Evolutionary conservation across 2,888 invertebrate species (phyloP), one percentile per base, ranked within the genome.

Genomic region (Fragum whitleyi): DNA sequence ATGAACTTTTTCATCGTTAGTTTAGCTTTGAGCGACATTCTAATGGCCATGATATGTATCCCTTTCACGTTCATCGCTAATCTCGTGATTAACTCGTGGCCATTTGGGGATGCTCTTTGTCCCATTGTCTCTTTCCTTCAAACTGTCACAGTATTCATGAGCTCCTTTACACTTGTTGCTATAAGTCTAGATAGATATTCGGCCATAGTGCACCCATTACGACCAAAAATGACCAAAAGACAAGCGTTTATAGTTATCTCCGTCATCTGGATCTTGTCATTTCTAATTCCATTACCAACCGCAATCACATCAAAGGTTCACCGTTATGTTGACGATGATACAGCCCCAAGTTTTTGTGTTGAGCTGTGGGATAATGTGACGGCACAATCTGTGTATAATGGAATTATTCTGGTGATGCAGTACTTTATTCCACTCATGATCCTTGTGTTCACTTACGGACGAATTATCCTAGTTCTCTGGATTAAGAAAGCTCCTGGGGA

Each of bases 181-280:
- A 97, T 98, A 92, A 97, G 97, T 87, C 96, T 97, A 73, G 98
- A 98, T 94, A 96, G 98, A 23, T 98, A 97, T 92, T 96, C 97
- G 93, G 97, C 97, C 70, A 98, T 98, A 81, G 96, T 98, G 96
- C 96, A 97, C 95, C 98, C 98, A 0, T 93, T 98, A 72, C 95
- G 96, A 87, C 97, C 97, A 0, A 95, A 97, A 55, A 95, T 98
- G 92, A 96, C 97, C 28, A 97, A 96, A 91, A 95, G 95, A 47
- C 95, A 95, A 23, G 96, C 97, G 0, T 96, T 96, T 81, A 92
- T 96, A 75, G 96, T 96, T 59, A 97, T 97, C 42, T 94, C 95
- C 0, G 94, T 95, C 0, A 96, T 97, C 0, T 97, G 97, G 97
- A 88, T 95, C 1, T 95, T 97, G 0, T 97, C 98, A 0, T 93